Base-by-base conservation (phyloP, 2,797 vertebrate species). In the Cynopterus sphinx region DNA sequence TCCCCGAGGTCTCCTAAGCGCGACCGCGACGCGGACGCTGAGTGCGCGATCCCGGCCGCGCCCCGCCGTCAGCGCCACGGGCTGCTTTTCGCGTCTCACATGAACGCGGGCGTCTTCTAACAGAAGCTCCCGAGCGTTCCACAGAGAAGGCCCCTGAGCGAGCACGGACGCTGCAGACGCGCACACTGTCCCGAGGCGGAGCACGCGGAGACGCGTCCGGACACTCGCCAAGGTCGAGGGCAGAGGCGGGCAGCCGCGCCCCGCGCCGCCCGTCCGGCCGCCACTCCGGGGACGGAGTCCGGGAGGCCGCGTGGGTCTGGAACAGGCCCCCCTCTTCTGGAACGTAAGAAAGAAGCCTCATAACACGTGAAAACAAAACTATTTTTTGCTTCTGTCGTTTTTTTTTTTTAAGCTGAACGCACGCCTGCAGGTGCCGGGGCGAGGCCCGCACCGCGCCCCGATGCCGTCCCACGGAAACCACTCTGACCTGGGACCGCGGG, bases 51-150 rank as follows among this genome's bases (percentile, higher is more conserved):
- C 96, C 63, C 68, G 71, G 49, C 49, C 31, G 70, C 26, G 53
- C 87, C 49, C 89, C 96, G 96, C 96, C 97, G 97, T 98, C 97
- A 95, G 98, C 97, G 97, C 98, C 74, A 59, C 87, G n/a, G 43
- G 83, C 67, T 88, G 74, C 82, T 87, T 75, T 98, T 98, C 98
- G 98, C 98, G 98, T 98, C 98, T 98, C 98, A 98, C 98, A 98
- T 98, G 98, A 98, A 98, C 97, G 98, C 97, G 98, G 96, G 97
- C 98, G 98, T 97, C 95, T 98, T 98, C 98, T 98, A 98, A 98
- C 98, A 98, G 98, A 98, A 98, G 98, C 98, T 98, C 98, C 98
- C 98, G 97, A 98, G 98, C 98, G 98, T 98, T 98, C 98, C 98
- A 98, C 97, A 98, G 98, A 98, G 98, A 98, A 98, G 98, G 98